A percentile compares a stretch with the other conserved stretches of the same genome.
These are phyloP conservation scores for Tillus elongatus DNA, from an alignment of 2,888 invertebrate species.

Conservation along the genomic window DNA sequence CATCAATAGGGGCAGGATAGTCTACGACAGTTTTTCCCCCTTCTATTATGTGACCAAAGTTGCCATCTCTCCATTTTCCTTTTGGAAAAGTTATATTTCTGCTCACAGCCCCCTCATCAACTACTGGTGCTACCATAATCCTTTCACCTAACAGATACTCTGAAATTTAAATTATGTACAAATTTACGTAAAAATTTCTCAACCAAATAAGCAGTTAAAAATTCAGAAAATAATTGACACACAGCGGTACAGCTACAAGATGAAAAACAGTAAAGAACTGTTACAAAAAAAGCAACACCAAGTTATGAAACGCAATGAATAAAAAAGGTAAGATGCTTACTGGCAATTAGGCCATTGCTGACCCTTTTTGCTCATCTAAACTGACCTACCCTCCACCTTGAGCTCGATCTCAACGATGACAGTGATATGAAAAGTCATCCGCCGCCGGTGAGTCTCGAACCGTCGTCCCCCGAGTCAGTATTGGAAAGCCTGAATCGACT, in stretches of 20 bases:
- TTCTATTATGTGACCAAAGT: constrained; percentile 39
- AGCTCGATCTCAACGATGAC: too few relatives aligned
- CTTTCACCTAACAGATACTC: constrained; percentile 72
- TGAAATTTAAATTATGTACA: constrained; percentile 36
- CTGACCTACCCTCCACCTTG: too few relatives aligned
- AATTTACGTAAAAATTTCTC: not conserved
- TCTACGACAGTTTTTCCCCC: constrained; percentile 56
- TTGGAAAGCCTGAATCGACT: too few relatives aligned
- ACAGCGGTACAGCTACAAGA: not conserved
- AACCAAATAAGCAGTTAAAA: not conserved
- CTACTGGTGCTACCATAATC: constrained; percentile 69
- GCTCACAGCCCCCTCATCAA: constrained; percentile 49
- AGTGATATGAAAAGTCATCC: too few relatives aligned
- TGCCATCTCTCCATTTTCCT: constrained; percentile 65
- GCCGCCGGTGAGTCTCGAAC: too few relatives aligned
- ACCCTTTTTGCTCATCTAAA: too few relatives aligned
- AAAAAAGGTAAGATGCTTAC: too few relatives aligned
- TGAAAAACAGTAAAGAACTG: too few relatives aligned
- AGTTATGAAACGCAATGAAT: too few relatives aligned
- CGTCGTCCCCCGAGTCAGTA: too few relatives aligned
- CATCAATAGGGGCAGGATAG: constrained; percentile 58
- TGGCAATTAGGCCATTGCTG: too few relatives aligned
- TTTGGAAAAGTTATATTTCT: constrained; percentile 68
- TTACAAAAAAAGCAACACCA: too few relatives aligned
- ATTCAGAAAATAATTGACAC: not conserved